phyloP scores from a whole-genome alignment of 2,888 invertebrate genomes.

The Drosophila mimica region DNA sequence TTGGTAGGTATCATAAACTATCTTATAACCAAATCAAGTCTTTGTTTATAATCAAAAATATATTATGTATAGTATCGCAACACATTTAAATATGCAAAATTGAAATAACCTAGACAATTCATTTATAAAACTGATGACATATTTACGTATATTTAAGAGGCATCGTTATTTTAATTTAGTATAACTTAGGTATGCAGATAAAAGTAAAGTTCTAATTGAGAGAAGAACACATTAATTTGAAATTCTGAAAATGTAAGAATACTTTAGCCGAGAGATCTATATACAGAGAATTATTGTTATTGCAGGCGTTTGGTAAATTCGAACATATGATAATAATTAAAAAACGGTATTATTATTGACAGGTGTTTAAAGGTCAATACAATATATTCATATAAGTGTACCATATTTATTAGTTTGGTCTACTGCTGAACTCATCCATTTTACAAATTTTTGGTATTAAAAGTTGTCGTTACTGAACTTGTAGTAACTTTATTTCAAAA shows the following conservation, averaged over 20 bases:
- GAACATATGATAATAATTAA: neutral
- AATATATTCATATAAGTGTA: neutral
- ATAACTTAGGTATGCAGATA: neutral
- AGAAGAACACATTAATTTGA: neutral
- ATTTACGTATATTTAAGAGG: neutral
- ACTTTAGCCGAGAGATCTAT: neutral
- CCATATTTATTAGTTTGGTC: neutral
- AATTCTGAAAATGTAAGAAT: neutral
- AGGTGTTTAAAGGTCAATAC: neutral
- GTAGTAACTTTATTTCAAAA: neutral
- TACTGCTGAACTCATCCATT: neutral
- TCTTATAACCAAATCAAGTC: neutral
- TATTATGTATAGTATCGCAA: neutral
- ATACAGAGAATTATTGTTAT: neutral
- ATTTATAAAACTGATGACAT: neutral
- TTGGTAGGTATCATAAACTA: neutral
- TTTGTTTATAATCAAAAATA: neutral
- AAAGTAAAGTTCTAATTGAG: neutral
- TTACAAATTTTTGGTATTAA: neutral
- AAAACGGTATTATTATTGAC: neutral
- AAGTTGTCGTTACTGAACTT: neutral
- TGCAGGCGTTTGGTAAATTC: neutral
- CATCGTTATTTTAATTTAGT: neutral
- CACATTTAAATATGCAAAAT: neutral
- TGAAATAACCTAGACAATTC: neutral